phyloP scores from a whole-genome alignment of 2,888 invertebrate genomes.

The Andrena praecox region DNA sequence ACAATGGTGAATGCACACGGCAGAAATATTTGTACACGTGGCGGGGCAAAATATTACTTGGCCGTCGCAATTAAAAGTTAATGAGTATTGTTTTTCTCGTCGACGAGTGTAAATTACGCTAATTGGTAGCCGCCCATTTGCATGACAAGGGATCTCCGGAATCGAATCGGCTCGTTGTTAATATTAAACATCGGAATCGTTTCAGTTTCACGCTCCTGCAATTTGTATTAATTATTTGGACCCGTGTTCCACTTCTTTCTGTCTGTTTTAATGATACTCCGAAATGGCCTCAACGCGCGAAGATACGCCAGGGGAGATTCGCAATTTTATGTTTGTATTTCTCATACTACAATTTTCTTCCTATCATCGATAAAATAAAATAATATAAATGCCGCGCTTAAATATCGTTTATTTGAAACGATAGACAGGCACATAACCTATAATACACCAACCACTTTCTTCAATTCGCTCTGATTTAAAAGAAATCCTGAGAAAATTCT shows the following conservation, averaged over 20 bases:
- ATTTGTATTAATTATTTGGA: background rate
- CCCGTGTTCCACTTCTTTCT: background rate
- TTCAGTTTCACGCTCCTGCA: constrained; percentile 25
- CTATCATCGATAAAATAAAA: too few relatives aligned
- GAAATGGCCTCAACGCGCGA: background rate
- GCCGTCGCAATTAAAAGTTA: constrained; percentile 25
- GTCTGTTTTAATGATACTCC: background rate
- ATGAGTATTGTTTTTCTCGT: constrained; percentile 22
- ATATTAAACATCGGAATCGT: constrained; percentile 15
- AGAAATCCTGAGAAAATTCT: too few relatives aligned
- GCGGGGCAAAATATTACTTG: background rate
- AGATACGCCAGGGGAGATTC: too few relatives aligned
- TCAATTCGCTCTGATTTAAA: too few relatives aligned
- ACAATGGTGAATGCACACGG: background rate
- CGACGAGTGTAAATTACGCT: constrained; percentile 18
- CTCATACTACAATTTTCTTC: too few relatives aligned
- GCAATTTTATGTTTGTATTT: too few relatives aligned
- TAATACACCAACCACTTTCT: too few relatives aligned
- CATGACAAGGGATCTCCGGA: constrained; percentile 19
- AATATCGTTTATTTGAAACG: too few relatives aligned
- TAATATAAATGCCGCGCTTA: too few relatives aligned
- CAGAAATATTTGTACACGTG: background rate
- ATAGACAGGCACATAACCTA: too few relatives aligned
- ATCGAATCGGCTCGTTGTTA: constrained; percentile 20
- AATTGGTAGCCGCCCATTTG: constrained; percentile 29